A percentile compares a stretch with the other conserved stretches of the same genome.
Conservation (phyloP, 2,113 vertebrate species). For the Istiophorus platypterus region DNA sequence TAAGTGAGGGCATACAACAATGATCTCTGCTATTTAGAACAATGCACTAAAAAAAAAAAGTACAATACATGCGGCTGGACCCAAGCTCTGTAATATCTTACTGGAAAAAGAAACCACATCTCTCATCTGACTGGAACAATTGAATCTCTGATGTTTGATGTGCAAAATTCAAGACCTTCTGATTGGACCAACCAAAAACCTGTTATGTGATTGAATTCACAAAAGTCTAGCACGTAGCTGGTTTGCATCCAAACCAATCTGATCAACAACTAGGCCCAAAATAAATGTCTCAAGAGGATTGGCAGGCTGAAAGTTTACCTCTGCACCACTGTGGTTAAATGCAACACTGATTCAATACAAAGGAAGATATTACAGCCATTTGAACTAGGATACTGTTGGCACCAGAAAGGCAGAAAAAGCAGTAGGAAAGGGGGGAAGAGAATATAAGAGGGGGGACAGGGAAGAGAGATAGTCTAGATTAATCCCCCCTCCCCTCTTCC, state of each 20-base stretch:
- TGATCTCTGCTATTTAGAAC: conserved; percentile 11
- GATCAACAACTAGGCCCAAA: conserved; percentile 9
- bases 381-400: not conserved
- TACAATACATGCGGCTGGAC: not conserved
- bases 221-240: not conserved
- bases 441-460: conserved; percentile 17
- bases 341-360: conserved; percentile 15
- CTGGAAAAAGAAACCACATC: not conserved
- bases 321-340: conserved; percentile 6
- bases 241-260: not conserved
- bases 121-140: conserved; percentile 6
- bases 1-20: not conserved
- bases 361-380: conserved; percentile 15
- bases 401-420: conserved; percentile 10
- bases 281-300: not conserved
- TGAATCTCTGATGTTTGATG: not conserved
- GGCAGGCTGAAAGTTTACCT: conserved; percentile 8
- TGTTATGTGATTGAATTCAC: conserved; percentile 7
- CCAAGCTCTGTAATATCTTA: not conserved
- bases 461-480: conserved; percentile 38
- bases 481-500: conserved; percentile 59
- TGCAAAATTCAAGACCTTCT: conserved; percentile 9
- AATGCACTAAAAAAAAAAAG: not conserved
- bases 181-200: not conserved
- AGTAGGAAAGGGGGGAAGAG: not conserved